These are phyloP conservation scores for Neopelma chrysocephalum DNA, from an alignment of 2,797 vertebrate genomes.

Conservation along the genomic window DNA sequence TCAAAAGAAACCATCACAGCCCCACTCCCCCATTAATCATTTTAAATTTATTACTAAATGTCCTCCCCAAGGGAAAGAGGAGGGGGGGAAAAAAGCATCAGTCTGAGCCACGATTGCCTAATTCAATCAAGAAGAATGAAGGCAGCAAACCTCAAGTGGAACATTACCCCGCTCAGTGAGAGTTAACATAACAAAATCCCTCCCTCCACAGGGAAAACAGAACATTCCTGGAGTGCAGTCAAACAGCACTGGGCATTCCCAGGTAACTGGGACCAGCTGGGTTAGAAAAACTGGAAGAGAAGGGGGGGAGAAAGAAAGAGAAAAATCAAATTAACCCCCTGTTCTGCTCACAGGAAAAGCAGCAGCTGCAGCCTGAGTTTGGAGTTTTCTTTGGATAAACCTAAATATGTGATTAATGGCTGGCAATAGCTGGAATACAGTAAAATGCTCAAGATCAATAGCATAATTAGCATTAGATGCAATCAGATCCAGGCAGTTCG, in stretches of 20 bases:
- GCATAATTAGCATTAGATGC: background rate
- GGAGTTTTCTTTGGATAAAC: background rate
- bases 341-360: background rate
- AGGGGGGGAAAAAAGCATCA: accelerated
- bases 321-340: accelerated
- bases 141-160: background rate
- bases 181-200: background rate
- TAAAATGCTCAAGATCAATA: background rate
- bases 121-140: background rate
- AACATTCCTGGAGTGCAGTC: background rate
- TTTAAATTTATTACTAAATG: background rate
- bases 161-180: background rate
- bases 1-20: background rate
- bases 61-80: background rate
- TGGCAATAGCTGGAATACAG: background rate
- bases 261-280: background rate
- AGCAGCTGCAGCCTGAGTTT: background rate
- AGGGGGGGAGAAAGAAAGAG: accelerated
- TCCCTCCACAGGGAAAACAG: accelerated
- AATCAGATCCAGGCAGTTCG: background rate
- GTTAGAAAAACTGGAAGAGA: background rate
- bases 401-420: background rate
- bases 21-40: background rate
- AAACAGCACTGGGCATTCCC: background rate
- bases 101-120: background rate